Evolutionary conservation across 1,140 invertebrate species (phyloP), one percentile per base, ranked within the genome.

Genomic region (Solen grandis): DNA sequence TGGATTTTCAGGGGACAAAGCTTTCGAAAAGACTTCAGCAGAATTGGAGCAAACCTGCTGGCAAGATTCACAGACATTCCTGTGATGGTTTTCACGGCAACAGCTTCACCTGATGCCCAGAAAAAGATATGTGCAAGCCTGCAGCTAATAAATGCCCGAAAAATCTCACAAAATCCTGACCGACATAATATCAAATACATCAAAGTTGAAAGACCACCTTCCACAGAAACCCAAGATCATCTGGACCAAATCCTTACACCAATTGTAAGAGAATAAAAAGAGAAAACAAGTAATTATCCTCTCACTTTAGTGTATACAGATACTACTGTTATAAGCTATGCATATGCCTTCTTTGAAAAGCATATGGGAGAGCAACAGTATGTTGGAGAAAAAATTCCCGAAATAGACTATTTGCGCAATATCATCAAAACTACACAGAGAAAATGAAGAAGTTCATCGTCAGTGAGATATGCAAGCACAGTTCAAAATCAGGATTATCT

Each of bases 341-440:
- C 60, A 2, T 83, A 83, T 36, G 8, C 38, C 25, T 83, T 25
- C 33, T 35, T 79, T 63, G 66, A 63, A n/a, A 41, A 36, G 16
- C 31, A 79, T 27, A 38, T 79, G 59, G 38, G 60, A 35, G n/a
- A 54, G 0, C 22, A 22, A 3, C 38, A 66, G 57, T 79, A 83
- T 29, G 19, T 41, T 31, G 60, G 1, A 54, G 60, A 50, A 35
- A 25, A 73, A 14, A 70, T 62, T n/a, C 77, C 77, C 16, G 77
- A 72, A 84, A 84, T 33, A 70, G 77, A 54, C 33, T 84, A 2
- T 84, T 82, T 72, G 83, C 41, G 13, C 65, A 77, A 31, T 84
- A 82, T 52, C 72, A 84, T 54, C 54, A 52, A 25, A 33, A 63
- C 25, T 84, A 77, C 55, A 81, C 73, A 22, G 70, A 77, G 36